A percentile compares a stretch with the other conserved stretches of the same genome.
phyloP scores from a whole-genome alignment of 2,797 vertebrate species.

The Arnoldichthys spilopterus region DNA sequence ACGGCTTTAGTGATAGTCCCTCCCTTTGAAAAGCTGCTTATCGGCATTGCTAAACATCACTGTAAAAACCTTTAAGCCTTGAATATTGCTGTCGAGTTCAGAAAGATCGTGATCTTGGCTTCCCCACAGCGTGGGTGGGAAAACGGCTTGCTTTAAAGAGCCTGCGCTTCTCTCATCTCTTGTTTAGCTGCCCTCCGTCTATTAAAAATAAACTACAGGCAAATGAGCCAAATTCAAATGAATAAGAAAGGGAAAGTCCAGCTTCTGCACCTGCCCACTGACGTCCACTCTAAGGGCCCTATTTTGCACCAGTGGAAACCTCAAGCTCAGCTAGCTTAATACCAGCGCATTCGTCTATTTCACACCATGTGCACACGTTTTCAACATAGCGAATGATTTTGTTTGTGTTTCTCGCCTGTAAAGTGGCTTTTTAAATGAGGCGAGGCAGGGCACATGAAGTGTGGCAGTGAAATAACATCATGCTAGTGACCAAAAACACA shows the following conservation, averaged over 20 bases:
- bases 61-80: slow-evolving; percentile 45
- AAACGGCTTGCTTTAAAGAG: slow-evolving; percentile 1
- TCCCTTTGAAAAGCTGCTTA: slow-evolving; percentile 33
- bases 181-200: not conserved
- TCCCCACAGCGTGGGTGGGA: not conserved
- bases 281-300: not conserved
- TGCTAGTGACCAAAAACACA: too few species aligned
- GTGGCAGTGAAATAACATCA: too few species aligned
- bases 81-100: slow-evolving; percentile 42
- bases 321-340: too few species aligned
- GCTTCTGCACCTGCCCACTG: not conserved
- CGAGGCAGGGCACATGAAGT: too few species aligned
- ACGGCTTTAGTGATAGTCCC: slow-evolving; percentile 30
- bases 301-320: too few species aligned
- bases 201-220: not conserved
- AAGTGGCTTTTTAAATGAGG: too few species aligned
- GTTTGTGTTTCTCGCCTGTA: too few species aligned
- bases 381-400: too few species aligned
- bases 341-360: too few species aligned
- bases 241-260: not conserved
- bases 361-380: too few species aligned
- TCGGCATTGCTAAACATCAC: slow-evolving; percentile 31
- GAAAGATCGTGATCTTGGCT: slow-evolving; percentile 32
- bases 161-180: not conserved
- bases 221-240: not conserved